Conservation (phyloP, 2,113 vertebrate genomes). For the Hippolais icterina region DNA sequence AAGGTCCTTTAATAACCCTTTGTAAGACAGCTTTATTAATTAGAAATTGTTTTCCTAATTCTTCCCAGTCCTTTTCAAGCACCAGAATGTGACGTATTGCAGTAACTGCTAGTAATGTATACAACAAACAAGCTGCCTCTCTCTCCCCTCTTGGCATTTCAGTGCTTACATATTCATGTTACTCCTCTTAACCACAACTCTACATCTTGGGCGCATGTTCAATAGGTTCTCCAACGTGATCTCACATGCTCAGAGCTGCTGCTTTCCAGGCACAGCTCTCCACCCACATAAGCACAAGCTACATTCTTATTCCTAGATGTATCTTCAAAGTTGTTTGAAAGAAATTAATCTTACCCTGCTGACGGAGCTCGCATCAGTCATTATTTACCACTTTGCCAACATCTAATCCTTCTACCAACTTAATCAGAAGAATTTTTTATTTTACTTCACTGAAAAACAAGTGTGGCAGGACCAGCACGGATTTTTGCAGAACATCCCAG, state of each 20-base stretch:
- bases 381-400: neutral
- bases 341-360: neutral
- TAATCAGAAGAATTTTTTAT: neutral
- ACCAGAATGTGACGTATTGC: neutral
- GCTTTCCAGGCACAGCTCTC: neutral
- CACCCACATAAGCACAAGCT: neutral
- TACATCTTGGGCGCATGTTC: neutral
- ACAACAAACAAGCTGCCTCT: neutral
- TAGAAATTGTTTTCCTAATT: neutral
- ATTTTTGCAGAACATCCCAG: neutral
- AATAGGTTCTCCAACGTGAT: rapidly evolving
- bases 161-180: neutral
- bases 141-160: neutral
- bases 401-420: neutral
- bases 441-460: neutral
- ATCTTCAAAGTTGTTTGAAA: neutral
- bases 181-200: neutral
- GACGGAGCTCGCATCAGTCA: neutral
- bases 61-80: neutral
- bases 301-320: neutral
- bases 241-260: neutral
- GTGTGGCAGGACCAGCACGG: neutral
- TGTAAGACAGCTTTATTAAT: neutral
- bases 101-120: neutral
- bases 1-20: neutral